Base-by-base conservation (phyloP, 2,797 vertebrate species). In the Gymnothorax reevesii region DNA sequence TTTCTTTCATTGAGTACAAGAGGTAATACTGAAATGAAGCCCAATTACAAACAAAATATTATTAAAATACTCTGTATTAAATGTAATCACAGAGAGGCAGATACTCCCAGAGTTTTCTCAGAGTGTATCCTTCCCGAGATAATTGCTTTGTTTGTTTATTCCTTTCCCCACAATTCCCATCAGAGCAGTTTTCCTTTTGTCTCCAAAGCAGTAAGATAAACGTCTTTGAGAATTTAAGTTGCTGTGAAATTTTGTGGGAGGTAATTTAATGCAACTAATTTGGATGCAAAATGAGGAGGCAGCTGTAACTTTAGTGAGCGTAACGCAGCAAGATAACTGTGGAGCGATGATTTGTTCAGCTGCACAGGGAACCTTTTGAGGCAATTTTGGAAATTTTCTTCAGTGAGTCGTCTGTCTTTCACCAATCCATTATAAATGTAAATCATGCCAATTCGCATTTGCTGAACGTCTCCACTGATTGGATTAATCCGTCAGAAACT, bases 241-340 rank as follows among this genome's bases (percentile, higher is more conserved):
- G 54, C 84, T 71, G 64, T 73, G 52, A 85, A 85, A 86, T 82
- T 64, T 82, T 60, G 85, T 82, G 85, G 77, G 71, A 64, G 85
- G 85, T 52, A 86, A 82, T 86, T 86, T 86, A 64, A 62, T 60
- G 85, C 73, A 86, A 86, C 22, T 86, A 57, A 86, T 82, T 86
- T 79, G 27, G 57, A 79, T 64, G 75, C 77, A 80, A 86, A 86
- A 86, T 59, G 57, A n/a, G 62, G 85, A 80, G 77, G 73, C 77
- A 64, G 82, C 27, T 77, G 57, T 80, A 86, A 82, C 60, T 79
- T 59, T 86, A 66, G 59, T 49, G 57, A 85, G 84, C 64, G 15
- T 64, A 84, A 25, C 83, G 71, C 22, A n/a, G 54, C 22, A 64
- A 73, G 52, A 71, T 71, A 52, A 84, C 83, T 20, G 71, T 59